Conservation (phyloP, 2,113 vertebrate species). For the Limnothrissa miodon region DNA sequence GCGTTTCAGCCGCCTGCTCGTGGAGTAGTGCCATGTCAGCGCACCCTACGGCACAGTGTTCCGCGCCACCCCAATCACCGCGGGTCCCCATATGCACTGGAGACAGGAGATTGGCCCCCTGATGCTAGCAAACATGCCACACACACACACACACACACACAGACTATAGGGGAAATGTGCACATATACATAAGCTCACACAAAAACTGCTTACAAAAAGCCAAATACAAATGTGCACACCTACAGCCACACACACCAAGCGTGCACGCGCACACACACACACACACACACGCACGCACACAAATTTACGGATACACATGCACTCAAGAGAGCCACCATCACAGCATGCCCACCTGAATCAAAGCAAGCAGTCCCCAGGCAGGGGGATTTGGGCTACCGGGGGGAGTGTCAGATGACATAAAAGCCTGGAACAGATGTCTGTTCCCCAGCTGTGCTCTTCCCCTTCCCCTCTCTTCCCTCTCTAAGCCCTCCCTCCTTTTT, state of each 20-base stretch:
- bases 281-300: background rate
- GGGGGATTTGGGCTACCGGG: constrained; percentile 26
- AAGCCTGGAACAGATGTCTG: constrained; percentile 46
- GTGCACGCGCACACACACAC: background rate
- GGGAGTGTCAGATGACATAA: constrained; percentile 40
- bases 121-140: background rate
- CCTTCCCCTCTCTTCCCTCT: constrained; percentile 13
- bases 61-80: background rate
- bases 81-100: background rate
- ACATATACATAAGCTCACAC: background rate
- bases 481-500: background rate
- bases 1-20: background rate
- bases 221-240: background rate
- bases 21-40: constrained; percentile 39
- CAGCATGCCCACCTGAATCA: constrained; percentile 35
- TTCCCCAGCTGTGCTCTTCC: constrained; percentile 29
- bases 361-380: constrained; percentile 29
- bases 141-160: constrained; percentile 15
- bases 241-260: background rate
- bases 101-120: background rate
- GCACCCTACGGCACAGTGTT: background rate
- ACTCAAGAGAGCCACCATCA: constrained; percentile 16
- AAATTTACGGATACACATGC: background rate
- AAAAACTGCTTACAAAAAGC: background rate
- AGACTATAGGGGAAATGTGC: background rate